Evolutionary conservation across 2,113 vertebrate genomes (phyloP).

Genomic region (Sciurus niger): DNA sequence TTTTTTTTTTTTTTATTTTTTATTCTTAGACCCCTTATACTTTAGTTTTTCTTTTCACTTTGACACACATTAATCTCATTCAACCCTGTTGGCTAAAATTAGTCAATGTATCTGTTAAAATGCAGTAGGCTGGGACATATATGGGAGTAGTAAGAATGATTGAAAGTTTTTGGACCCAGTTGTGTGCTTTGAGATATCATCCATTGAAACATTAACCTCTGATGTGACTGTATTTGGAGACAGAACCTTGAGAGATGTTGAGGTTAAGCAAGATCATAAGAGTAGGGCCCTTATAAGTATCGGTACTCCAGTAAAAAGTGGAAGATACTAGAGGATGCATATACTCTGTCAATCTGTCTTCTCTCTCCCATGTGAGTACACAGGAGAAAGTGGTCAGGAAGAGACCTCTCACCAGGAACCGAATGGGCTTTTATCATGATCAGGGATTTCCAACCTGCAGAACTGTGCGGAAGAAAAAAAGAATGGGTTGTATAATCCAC

Average conservation of each 20-base stretch:
- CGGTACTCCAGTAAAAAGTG: neutral
- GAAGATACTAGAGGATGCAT: neutral
- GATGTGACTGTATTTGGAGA: neutral
- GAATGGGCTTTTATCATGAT: neutral
- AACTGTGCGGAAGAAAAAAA: neutral
- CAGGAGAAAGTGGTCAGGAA: neutral
- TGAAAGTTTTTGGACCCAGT: neutral
- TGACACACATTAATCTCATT: neutral
- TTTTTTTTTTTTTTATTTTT: neutral
- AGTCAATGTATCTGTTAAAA: neutral
- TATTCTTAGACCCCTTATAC: neutral
- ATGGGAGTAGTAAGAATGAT: neutral
- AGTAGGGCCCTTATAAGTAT: rapidly evolving
- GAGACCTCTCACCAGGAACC: neutral
- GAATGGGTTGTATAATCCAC: neutral
- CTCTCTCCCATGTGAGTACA: neutral
- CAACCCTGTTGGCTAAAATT: neutral
- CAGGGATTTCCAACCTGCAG: neutral
- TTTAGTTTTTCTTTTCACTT: no score
- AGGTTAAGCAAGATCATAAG: neutral
- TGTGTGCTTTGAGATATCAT: neutral
- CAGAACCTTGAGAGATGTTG: neutral
- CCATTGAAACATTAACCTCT: neutral
- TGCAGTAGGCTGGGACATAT: neutral
- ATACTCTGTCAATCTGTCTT: neutral